Percentiles rank a stretch among this genome's conserved stretches.
Conservation (phyloP, 2,797 vertebrate species). For the Halcyon badia region DNA sequence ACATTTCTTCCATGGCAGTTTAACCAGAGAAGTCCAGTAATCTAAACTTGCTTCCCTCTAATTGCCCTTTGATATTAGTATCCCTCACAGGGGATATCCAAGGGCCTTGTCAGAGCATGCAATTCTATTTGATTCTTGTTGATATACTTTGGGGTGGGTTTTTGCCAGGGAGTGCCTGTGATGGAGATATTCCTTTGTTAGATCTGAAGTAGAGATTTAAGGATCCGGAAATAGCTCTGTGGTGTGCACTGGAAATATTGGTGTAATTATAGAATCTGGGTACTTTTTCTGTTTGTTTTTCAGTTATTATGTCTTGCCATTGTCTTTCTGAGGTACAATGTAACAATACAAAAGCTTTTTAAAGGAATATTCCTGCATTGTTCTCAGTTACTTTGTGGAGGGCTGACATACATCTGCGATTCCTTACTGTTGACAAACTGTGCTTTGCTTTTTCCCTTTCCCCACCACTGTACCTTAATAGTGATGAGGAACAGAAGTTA, state of each 20-base stretch:
- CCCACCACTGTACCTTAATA: background rate
- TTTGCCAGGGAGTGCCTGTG: background rate
- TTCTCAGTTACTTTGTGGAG: background rate
- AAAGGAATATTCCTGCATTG: background rate
- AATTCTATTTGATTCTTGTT: background rate
- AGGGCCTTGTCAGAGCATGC: background rate
- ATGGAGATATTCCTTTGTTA: background rate
- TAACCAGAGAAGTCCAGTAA: background rate
- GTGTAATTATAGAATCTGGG: background rate
- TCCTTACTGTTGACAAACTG: background rate
- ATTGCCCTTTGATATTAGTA: background rate
- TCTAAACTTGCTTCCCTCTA: background rate
- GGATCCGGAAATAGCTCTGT: rapidly evolving
- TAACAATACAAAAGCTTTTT: background rate
- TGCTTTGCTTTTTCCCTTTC: background rate
- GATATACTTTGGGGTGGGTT: background rate
- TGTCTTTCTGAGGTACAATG: background rate
- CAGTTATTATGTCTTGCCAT: background rate
- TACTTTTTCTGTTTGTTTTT: background rate
- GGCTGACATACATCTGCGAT: background rate
- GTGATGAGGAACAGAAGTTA: background rate
- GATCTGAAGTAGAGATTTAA: background rate
- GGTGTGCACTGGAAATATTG: background rate
- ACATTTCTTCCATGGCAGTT: background rate
- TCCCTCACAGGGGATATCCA: background rate